Percentiles rank a stretch among this genome's conserved stretches.
phyloP scores from a whole-genome alignment of 2,113 vertebrate species.

The Mormyrus iriodes region DNA sequence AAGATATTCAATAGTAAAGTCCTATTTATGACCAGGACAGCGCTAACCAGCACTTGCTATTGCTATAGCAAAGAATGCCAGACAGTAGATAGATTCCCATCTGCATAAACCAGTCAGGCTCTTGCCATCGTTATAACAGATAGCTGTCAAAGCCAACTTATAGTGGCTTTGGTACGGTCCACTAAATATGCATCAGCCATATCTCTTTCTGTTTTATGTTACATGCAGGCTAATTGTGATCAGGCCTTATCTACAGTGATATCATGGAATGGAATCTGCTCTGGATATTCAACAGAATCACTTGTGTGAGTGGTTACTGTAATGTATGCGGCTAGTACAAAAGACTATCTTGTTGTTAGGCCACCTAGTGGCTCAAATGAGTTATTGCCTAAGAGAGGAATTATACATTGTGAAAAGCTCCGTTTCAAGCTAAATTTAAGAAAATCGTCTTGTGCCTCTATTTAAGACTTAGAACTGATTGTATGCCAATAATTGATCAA shows the following conservation, averaged over 20 bases:
- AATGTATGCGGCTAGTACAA: not conserved
- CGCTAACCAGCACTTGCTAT: not conserved
- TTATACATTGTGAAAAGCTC: not conserved
- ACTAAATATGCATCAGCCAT: slow-evolving; percentile 2
- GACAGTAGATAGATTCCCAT: not conserved
- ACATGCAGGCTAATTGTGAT: not conserved
- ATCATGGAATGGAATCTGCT: not conserved
- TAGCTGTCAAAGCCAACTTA: not conserved
- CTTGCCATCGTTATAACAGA: not conserved
- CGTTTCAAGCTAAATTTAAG: not conserved
- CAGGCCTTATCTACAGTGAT: slow-evolving; percentile 5
- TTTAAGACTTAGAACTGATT: not conserved
- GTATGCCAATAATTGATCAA: not conserved
- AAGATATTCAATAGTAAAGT: not conserved
- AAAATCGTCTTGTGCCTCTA: not conserved
- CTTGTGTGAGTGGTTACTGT: not conserved
- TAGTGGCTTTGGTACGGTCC: not conserved
- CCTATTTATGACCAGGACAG: not conserved
- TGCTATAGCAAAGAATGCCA: not conserved
- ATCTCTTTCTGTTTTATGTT: not conserved
- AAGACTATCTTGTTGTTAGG: not conserved
- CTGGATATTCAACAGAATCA: slow-evolving; percentile 1
- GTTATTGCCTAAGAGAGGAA: not conserved
- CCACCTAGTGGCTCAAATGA: slow-evolving; percentile 23
- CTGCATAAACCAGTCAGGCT: too few relatives aligned